Evolutionary conservation across 2,797 vertebrate genomes (phyloP).

Genomic region (Gymnodraco acuticeps): DNA sequence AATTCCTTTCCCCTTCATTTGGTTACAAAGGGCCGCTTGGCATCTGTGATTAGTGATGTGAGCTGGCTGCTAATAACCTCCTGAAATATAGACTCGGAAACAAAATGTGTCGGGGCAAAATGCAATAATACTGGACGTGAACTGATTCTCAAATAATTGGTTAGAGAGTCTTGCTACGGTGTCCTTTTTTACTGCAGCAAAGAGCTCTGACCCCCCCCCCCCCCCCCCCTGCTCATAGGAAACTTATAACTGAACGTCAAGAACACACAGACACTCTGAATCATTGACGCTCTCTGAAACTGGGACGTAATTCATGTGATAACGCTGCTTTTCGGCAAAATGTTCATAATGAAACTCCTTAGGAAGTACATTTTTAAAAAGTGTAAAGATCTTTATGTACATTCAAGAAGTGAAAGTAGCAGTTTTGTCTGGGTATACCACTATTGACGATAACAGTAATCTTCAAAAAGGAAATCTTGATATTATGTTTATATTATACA

Average conservation of each 20-base stretch:
- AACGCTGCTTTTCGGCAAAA: background rate
- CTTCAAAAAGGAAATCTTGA: too few relatives aligned
- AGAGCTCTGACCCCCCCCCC: constrained; percentile 16
- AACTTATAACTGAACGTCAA: constrained; percentile 3
- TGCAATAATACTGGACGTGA: constrained; percentile 9
- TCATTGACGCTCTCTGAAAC: constrained; percentile 1
- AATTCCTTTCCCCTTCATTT: constrained; percentile 44
- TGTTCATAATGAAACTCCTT: background rate
- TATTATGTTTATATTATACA: too few relatives aligned
- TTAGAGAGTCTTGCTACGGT: constrained; percentile 5
- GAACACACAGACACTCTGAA: background rate
- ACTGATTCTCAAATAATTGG: constrained; percentile 16
- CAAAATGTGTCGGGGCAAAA: constrained; percentile 35
- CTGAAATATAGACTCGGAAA: constrained; percentile 22
- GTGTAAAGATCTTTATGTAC: background rate
- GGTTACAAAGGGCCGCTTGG: constrained; percentile 38
- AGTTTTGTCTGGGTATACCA: too few relatives aligned
- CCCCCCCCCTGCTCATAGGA: constrained; percentile 1
- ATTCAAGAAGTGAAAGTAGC: background rate
- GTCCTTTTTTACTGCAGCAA: constrained; percentile 4
- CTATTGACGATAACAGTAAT: too few relatives aligned
- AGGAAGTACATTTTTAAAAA: background rate
- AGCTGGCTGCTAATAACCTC: constrained; percentile 39
- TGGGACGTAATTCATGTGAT: background rate
- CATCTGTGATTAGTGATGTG: constrained; percentile 48